Conservation (phyloP, 2,113 vertebrate genomes). For the Atractosteus spatula region DNA sequence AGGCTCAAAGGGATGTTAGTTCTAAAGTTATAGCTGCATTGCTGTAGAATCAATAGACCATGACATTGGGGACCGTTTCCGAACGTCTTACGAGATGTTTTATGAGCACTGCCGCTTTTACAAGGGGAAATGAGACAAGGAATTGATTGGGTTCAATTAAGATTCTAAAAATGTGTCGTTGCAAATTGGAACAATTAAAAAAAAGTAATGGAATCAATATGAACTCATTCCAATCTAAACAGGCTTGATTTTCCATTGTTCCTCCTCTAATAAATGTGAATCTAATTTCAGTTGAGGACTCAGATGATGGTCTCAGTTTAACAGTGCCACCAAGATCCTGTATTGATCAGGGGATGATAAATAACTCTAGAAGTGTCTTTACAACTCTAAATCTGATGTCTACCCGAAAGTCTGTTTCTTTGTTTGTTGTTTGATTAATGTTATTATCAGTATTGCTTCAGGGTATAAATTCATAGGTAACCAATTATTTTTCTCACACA, state of each 20-base stretch:
- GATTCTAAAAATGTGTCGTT: background rate
- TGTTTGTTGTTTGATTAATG: background rate
- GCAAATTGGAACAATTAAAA: background rate
- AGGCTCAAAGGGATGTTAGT: background rate
- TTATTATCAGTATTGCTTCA: background rate
- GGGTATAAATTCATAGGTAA: too few species aligned
- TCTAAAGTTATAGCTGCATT: constrained; percentile 1
- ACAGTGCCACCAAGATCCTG: background rate
- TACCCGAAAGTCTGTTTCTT: constrained; percentile 1
- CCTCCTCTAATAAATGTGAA: background rate
- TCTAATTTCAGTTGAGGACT: background rate
- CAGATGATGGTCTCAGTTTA: background rate
- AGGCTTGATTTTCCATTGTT: background rate
- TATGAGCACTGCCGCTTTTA: background rate
- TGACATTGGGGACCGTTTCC: background rate
- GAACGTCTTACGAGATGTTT: constrained; percentile 6
- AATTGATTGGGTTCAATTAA: constrained; percentile 1
- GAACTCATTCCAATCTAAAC: background rate
- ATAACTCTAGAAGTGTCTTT: background rate
- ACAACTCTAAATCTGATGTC: background rate
- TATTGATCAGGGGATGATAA: background rate
- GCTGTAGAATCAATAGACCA: background rate
- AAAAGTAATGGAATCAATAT: background rate
- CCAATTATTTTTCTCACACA: background rate
- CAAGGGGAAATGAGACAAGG: background rate